Evolutionary conservation across 2,797 vertebrate species (phyloP).

Genomic region (Danio tinwini): DNA sequence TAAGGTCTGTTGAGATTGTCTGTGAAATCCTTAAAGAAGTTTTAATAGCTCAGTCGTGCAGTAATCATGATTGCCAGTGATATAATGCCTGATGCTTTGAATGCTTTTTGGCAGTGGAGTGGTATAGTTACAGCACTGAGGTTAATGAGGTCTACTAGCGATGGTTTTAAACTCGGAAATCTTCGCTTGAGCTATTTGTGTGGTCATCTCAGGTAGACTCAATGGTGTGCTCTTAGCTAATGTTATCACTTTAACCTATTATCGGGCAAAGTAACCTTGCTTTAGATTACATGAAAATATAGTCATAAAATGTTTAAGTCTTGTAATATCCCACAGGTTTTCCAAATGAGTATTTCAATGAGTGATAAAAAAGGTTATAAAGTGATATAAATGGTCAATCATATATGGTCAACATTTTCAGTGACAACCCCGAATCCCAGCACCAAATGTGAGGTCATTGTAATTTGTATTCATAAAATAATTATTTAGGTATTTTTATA

Average conservation of each 20-base stretch:
- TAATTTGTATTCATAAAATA: not conserved
- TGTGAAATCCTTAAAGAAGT: conserved; percentile 14
- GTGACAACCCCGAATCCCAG: not conserved
- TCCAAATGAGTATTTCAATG: no score
- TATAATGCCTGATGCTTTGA: not conserved
- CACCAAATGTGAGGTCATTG: not conserved
- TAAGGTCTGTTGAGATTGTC: conserved; percentile 26
- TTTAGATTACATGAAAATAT: no score
- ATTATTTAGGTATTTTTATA: not conserved
- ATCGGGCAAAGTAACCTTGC: no score
- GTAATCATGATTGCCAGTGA: conserved; percentile 7
- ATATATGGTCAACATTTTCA: no score
- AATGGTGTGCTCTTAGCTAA: not conserved
- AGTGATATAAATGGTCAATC: no score
- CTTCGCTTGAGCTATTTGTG: not conserved
- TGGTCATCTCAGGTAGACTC: not conserved
- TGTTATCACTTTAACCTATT: not conserved
- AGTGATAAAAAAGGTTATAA: no score
- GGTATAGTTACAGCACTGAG: not conserved
- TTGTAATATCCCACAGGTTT: no score
- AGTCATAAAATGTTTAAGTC: no score
- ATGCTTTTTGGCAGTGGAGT: not conserved
- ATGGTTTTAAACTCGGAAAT: no score
- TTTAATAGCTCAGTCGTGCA: not conserved
- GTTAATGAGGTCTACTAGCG: conserved; percentile 11